phyloP scores from a whole-genome alignment of 1,140 invertebrate genomes.

The Wasmannia auropunctata region DNA sequence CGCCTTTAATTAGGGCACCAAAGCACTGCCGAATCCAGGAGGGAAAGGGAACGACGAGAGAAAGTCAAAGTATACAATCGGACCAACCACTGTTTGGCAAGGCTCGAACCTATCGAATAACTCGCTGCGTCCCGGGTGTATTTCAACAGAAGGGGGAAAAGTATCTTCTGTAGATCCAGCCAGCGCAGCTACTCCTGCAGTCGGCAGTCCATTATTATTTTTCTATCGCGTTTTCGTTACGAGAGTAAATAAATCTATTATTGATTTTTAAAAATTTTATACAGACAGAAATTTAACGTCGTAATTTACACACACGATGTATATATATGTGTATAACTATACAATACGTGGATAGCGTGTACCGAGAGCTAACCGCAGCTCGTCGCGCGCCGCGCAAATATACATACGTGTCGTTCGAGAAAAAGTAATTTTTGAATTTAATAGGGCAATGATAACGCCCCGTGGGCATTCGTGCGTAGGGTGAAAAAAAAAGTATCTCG shows the following conservation, averaged over 20 bases:
- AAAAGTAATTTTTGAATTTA: slow-evolving; percentile 62
- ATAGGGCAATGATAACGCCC: slow-evolving; percentile 56
- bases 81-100: slow-evolving; percentile 54
- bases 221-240: not conserved
- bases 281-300: not conserved
- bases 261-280: not conserved
- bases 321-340: not conserved
- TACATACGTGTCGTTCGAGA: not conserved
- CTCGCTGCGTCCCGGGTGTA: slow-evolving; percentile 50
- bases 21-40: not conserved
- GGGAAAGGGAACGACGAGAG: not conserved
- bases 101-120: slow-evolving; percentile 62
- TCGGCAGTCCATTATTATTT: not conserved
- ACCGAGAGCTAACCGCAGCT: not conserved
- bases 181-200: not conserved
- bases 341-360: not conserved
- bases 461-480: slow-evolving; percentile 46
- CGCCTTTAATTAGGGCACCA: slow-evolving; percentile 42
- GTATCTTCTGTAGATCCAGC: slow-evolving; percentile 42
- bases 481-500: slow-evolving; percentile 39
- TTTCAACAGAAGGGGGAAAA: slow-evolving; percentile 34
- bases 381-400: not conserved
- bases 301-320: not conserved
- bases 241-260: not conserved
- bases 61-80: slow-evolving; percentile 47